Evolutionary conservation across 2,113 vertebrate species (phyloP).

Genomic region (Copsychus sechellarum): DNA sequence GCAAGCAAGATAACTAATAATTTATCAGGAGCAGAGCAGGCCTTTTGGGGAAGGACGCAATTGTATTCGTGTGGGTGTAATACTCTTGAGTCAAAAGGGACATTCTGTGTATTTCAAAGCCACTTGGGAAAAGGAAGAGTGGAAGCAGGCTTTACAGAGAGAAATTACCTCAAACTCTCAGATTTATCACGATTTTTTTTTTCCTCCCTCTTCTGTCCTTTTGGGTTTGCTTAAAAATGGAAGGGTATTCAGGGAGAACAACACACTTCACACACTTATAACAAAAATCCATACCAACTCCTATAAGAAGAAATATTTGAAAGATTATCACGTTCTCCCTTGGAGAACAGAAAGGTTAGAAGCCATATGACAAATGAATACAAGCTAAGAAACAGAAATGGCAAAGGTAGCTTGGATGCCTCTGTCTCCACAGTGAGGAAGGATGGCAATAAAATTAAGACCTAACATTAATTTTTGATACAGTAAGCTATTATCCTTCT

Average conservation of each 20-base stretch:
- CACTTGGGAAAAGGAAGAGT: background rate
- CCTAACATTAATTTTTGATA: background rate
- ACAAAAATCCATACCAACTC: background rate
- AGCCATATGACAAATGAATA: background rate
- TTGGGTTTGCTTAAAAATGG: background rate
- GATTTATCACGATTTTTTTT: background rate
- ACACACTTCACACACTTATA: rapidly evolving
- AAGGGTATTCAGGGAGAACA: background rate
- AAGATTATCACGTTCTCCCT: background rate
- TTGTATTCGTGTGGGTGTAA: background rate
- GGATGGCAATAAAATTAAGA: background rate
- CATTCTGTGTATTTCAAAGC: background rate
- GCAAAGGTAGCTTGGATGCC: background rate
- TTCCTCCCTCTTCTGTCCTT: background rate
- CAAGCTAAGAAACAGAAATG: background rate
- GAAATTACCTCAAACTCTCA: background rate
- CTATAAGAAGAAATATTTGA: background rate
- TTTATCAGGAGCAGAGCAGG: background rate
- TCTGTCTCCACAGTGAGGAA: background rate
- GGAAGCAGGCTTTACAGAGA: background rate
- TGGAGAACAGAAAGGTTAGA: background rate
- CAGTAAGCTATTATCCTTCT: background rate
- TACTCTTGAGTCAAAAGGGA: background rate
- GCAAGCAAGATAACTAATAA: background rate
- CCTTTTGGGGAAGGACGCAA: background rate